Evolutionary conservation across 1,140 invertebrate genomes (phyloP), one percentile per base, ranked within the genome.

Genomic region (Doryteuthis pealeii): DNA sequence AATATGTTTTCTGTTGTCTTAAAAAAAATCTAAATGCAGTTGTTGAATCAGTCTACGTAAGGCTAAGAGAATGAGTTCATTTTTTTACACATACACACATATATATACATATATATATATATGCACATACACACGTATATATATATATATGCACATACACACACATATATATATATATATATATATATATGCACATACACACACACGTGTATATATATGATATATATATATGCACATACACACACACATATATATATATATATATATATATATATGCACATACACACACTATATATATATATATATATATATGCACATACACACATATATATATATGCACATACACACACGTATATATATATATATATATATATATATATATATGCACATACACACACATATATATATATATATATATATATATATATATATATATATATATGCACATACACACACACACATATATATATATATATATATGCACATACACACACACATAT

Each of bases 341-440:
- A 58, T 58, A 28, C 15, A 58, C 15, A 58, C 15, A n/a, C 15
- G 15, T 28, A 58, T 58, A 28, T 58, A 58, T 28, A 58, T 28
- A 18, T 58, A 18, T 58, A 58, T 58, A 58, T 58, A 58, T 58
- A 58, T 58, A 28, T 58, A 58, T 58, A 58, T 58, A 58, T 58
- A 58, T 58, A 58, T 58, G 15, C 15, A 58, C 15, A 58, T 58
- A 58, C 15, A 58, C 15, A 58, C 15, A 58, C 15, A 58, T 58
- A 58, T 58, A 58, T 58, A 58, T 58, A 28, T 58, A 58, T 58
- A 58, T 58, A 28, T 58, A 58, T 58, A 58, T 58, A 58, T 58
- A 58, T 58, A 58, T 58, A 28, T 58, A 58, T 58, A 58, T 58
- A 58, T 58, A 58, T 58, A 58, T 58, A 58, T 58, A 58, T 58